These are phyloP conservation scores for Ctena decussata DNA, from an alignment of 2,888 invertebrate genomes.

Conservation along the genomic window DNA sequence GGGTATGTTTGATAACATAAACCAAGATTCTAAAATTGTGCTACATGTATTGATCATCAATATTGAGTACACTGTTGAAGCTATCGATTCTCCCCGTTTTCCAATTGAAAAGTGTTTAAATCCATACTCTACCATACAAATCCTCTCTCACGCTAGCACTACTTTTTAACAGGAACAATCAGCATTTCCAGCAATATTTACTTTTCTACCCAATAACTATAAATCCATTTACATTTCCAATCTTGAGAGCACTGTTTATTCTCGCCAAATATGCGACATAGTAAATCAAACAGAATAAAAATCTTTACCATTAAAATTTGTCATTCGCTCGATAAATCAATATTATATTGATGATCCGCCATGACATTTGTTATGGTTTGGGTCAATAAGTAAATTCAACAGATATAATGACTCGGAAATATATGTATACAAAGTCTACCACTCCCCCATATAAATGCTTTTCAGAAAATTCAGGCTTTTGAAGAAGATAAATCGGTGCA, in stretches of 20 bases:
- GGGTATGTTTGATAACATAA: not conserved
- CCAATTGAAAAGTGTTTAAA: conserved; percentile 9
- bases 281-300: conserved; percentile 58
- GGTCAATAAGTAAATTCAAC: conserved; percentile 1
- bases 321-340: conserved; percentile 64
- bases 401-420: conserved; percentile 5
- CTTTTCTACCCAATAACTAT: not conserved
- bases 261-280: conserved; percentile 39
- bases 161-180: not conserved
- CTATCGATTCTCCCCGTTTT: not conserved
- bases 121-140: conserved; percentile 2
- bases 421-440: not conserved
- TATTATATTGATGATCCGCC: conserved; percentile 60
- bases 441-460: not conserved
- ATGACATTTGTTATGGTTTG: conserved; percentile 3
- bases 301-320: conserved; percentile 66
- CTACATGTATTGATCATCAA: not conserved
- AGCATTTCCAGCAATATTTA: not conserved
- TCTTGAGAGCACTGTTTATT: conserved; percentile 42
- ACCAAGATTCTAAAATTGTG: too few relatives aligned
- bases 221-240: not conserved
- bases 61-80: not conserved
- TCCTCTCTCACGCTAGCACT: not conserved
- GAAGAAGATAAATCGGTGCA: not conserved
- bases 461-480: not conserved